These are phyloP conservation scores for Trichomalopsis sarcophagae DNA, from an alignment of 1,140 invertebrate genomes.

Conservation along the genomic window DNA sequence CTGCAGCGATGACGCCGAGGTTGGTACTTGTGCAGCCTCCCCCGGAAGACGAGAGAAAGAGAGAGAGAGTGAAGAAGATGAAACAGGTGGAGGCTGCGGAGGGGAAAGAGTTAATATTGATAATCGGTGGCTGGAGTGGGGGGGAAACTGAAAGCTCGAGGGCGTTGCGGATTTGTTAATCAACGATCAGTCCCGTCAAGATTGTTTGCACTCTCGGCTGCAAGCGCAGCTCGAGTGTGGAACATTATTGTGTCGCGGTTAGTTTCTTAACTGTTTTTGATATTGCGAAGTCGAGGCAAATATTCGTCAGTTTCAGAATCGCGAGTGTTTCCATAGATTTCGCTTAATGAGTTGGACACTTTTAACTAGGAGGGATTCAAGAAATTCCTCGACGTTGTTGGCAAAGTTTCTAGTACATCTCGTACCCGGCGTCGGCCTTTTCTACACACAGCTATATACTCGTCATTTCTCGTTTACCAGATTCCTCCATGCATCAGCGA, in stretches of 20 bases:
- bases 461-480: too few species aligned
- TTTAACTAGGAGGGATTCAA: too few species aligned
- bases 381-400: too few species aligned
- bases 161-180: slow-evolving; percentile 2
- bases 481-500: too few species aligned
- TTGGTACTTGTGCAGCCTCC: slow-evolving; percentile 61
- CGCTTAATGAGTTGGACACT: too few species aligned
- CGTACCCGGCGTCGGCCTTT: too few species aligned
- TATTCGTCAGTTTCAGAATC: too few species aligned
- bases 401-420: too few species aligned
- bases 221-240: neutral
- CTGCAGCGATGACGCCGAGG: slow-evolving; percentile 61
- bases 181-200: neutral
- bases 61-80: slow-evolving; percentile 52
- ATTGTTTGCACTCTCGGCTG: neutral
- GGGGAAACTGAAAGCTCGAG: neutral
- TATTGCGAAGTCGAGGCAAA: too few species aligned
- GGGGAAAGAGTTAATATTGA: slow-evolving; percentile 71
- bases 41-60: slow-evolving; percentile 51
- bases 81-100: slow-evolving; percentile 63
- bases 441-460: too few species aligned
- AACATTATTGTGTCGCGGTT: neutral
- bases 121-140: slow-evolving; percentile 61
- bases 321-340: too few species aligned
- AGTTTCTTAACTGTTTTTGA: too few species aligned